A percentile compares a stretch with the other conserved stretches of the same genome.
Evolutionary conservation across 2,113 vertebrate genomes (phyloP).

Genomic region (Phylloscopus trochiloides): DNA sequence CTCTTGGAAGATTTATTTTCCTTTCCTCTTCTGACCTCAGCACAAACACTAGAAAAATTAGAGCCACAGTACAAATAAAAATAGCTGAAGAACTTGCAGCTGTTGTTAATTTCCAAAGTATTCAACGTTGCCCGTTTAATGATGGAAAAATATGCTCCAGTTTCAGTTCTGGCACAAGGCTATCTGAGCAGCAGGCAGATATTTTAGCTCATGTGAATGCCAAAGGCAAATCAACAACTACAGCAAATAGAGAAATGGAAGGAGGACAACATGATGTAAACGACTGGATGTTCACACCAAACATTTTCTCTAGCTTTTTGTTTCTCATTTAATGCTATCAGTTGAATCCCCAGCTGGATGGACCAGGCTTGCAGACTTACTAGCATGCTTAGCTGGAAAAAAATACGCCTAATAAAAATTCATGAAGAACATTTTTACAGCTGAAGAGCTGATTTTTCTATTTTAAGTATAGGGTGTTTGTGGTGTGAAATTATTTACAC

Average conservation of each 20-base stretch:
- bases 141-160: slow-evolving; percentile 47
- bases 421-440: slow-evolving; percentile 27
- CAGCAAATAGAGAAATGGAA: neutral
- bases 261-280: neutral
- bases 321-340: neutral
- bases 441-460: slow-evolving; percentile 10
- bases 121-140: neutral
- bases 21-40: slow-evolving; percentile 23
- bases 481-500: neutral
- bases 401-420: slow-evolving; percentile 9
- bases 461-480: neutral
- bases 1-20: slow-evolving; percentile 44
- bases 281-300: neutral
- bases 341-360: neutral
- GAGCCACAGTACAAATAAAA: slow-evolving; percentile 40
- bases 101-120: slow-evolving; percentile 33
- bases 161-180: slow-evolving; percentile 17
- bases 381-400: neutral
- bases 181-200: neutral
- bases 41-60: slow-evolving; percentile 33
- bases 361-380: neutral
- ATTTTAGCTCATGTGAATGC: neutral
- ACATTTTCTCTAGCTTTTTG: neutral
- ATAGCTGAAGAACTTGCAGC: slow-evolving; percentile 44
- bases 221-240: neutral